These are phyloP conservation scores for Ageneiosus marmoratus DNA, from an alignment of 2,113 vertebrate species.

Conservation along the genomic window DNA sequence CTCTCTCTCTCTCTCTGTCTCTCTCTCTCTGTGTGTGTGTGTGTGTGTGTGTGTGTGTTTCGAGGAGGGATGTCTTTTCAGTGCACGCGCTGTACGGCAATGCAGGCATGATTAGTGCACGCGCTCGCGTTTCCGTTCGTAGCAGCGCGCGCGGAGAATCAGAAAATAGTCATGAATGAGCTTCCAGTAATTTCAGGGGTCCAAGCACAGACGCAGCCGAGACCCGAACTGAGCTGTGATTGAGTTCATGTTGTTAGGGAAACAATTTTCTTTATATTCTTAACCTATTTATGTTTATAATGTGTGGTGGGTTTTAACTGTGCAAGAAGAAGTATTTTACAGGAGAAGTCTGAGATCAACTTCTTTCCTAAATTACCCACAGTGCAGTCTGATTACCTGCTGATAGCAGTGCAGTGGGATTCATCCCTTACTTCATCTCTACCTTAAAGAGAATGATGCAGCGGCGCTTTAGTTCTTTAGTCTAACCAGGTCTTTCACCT, in stretches of 20 bases:
- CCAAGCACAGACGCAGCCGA: not conserved
- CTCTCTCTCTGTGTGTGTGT: not conserved
- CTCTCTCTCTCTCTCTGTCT: not conserved
- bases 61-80: not conserved
- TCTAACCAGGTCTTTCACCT: not conserved
- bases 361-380: not conserved
- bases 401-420: not conserved
- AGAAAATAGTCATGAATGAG: not conserved
- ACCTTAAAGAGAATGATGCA: not conserved
- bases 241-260: not conserved
- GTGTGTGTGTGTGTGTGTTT: constrained; percentile 31
- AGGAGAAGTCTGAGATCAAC: not conserved
- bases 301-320: not conserved
- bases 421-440: not conserved
- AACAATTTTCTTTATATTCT: not conserved
- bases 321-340: not conserved
- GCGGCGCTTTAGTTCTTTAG: not conserved
- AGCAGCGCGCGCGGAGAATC: not conserved
- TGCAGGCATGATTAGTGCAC: constrained; percentile 4
- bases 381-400: not conserved
- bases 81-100: constrained; percentile 8
- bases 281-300: not conserved
- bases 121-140: not conserved
- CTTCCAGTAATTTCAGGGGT: not conserved
- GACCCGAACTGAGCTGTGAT: not conserved